These are phyloP conservation scores for Rhabdornis inornatus DNA, from an alignment of 2,113 vertebrate genomes.

Conservation along the genomic window DNA sequence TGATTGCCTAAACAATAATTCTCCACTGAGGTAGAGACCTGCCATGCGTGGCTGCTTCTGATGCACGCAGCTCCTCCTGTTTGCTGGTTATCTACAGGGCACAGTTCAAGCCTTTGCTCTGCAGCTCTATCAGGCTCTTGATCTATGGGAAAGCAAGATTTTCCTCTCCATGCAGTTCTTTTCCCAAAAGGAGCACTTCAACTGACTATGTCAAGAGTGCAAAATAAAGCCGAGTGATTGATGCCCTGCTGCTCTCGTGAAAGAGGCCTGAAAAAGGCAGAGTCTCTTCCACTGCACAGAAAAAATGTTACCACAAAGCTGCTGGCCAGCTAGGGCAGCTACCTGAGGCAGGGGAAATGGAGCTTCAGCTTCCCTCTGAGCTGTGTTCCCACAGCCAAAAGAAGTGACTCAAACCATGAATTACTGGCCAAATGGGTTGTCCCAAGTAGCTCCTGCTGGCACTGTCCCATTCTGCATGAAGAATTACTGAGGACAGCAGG, in stretches of 20 bases:
- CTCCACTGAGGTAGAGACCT: not conserved
- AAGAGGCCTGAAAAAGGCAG: not conserved
- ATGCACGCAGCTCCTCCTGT: rapidly evolving
- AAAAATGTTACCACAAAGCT: not conserved
- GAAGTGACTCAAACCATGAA: not conserved
- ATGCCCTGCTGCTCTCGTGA: not conserved
- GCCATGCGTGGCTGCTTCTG: not conserved
- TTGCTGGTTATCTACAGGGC: not conserved
- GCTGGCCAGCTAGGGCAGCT: not conserved
- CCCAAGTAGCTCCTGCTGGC: not conserved
- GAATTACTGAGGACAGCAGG: not conserved
- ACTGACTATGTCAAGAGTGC: not conserved
- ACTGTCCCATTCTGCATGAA: not conserved
- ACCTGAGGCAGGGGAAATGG: not conserved
- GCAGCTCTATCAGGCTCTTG: not conserved
- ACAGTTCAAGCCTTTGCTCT: conserved; percentile 21
- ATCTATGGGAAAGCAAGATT: not conserved
- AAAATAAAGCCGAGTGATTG: not conserved
- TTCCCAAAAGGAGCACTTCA: conserved; percentile 18
- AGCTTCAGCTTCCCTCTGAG: not conserved
- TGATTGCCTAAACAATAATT: not conserved
- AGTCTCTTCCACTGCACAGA: not conserved
- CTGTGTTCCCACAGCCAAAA: not conserved
- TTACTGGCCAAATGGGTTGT: not conserved
- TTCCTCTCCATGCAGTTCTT: not conserved